These are phyloP conservation scores for Eubasilissa splendida DNA, from an alignment of 2,888 invertebrate species.

Conservation along the genomic window DNA sequence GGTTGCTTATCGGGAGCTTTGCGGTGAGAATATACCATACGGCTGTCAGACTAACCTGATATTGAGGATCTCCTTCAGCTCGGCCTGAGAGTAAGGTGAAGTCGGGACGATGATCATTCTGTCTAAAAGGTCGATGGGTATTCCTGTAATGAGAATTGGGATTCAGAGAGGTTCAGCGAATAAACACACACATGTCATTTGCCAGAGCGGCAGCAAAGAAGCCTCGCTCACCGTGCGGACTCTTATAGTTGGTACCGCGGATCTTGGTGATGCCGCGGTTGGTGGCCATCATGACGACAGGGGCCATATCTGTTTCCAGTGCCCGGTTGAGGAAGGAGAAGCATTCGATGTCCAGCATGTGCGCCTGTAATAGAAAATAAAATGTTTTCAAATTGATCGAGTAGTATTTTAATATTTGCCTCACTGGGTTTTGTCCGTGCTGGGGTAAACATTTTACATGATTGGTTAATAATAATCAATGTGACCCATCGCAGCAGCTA, in stretches of 20 bases:
- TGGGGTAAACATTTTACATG: too few species aligned
- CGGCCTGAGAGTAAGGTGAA: conserved; percentile 88
- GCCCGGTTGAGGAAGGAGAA: conserved; percentile 98
- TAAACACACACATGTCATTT: background rate
- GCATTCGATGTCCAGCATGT: conserved; percentile 99
- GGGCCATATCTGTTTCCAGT: conserved; percentile 96
- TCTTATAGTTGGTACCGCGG: conserved; percentile 92
- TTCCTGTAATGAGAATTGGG: conserved; percentile 62
- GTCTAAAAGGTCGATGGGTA: conserved; percentile 96
- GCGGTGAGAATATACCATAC: too few species aligned
- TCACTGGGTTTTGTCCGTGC: too few species aligned
- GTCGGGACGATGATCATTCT: conserved; percentile 96
- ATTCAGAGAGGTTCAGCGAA: background rate
- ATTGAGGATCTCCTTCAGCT: conserved; percentile 92
- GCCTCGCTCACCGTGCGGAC: conserved; percentile 85
- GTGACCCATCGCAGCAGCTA: too few species aligned
- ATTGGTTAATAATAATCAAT: too few species aligned
- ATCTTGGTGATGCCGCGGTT: conserved; percentile 96
- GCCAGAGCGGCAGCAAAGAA: background rate
- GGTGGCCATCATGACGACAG: conserved; percentile 98
- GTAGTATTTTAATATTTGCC: too few species aligned
- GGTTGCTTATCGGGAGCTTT: too few species aligned
- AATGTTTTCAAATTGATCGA: too few species aligned
- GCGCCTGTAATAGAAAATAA: conserved; percentile 74
- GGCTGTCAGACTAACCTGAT: conserved; percentile 73